Evolutionary conservation across 2,888 invertebrate species (phyloP), one percentile per base, ranked within the genome.

Genomic region (Erebia epiphron): DNA sequence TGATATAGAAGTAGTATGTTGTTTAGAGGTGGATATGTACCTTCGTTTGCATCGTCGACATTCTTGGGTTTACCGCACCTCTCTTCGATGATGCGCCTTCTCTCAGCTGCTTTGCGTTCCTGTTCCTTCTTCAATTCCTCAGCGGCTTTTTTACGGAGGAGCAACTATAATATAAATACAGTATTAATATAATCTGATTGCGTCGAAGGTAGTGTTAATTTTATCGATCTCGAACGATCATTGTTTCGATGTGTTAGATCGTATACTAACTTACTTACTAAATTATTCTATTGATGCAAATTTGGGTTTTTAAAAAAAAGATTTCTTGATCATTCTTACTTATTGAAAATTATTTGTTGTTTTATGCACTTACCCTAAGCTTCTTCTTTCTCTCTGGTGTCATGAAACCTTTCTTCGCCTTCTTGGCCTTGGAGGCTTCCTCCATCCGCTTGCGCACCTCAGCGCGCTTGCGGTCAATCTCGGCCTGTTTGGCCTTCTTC

Each of bases 311-410:
- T 26, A 3, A 1, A 35, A 35, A 35, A 35, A 35, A 35, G 0
- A 35, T 35, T 35, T 35, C 5, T 35, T 35, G 35, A 35, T 7
- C 0, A 35, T 35, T 35, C 7, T 35, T 35, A 35, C 35, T 35
- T 35, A 35, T 35, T 35, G 0, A 16, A 46, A 46, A 0, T 14
- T 41, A 14, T 26, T 10, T 41, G 14, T 0, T 54, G 41, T 2
- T 64, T 8, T 54, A 18, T n/a, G 35, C 73, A 95, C 97, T 95
- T 89, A 99, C 99, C 96, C 99, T 97, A 89, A 99, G 98, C 94
- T 99, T 99, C 98, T 99, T 99, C 97, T 99, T 99, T 95, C 99
- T 98, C 94, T 99, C 99, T 76, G 99, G 99, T 87, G 99, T 99
- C 98, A 99, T 99, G 96, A 99, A 99, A 96, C 99, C 99, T 95